Percentiles rank a stretch among this genome's conserved stretches.
Evolutionary conservation across 2,888 invertebrate genomes (phyloP).

Genomic region (Agonum fuliginosum): DNA sequence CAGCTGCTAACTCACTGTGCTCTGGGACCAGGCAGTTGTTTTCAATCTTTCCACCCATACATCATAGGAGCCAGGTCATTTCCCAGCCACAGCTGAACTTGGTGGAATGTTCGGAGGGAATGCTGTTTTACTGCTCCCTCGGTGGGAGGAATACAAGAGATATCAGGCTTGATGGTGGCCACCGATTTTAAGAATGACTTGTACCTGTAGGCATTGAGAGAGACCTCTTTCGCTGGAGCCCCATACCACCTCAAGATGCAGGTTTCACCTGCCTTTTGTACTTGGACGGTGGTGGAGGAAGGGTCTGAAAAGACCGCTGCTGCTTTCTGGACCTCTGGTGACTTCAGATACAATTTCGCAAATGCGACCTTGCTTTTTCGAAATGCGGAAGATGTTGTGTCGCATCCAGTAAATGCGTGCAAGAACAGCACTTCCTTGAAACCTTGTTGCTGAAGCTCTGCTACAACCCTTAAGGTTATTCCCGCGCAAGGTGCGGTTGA

Average conservation of each 20-base stretch:
- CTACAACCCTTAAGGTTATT: too few relatives aligned
- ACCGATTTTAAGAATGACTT: neutral
- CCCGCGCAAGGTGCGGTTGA: too few relatives aligned
- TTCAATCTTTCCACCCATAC: neutral
- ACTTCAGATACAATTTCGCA: too few relatives aligned
- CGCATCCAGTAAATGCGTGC: neutral
- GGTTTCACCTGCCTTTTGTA: neutral
- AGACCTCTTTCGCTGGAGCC: conserved; percentile 22
- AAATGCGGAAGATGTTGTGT: neutral
- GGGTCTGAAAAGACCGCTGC: neutral
- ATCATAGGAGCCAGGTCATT: too few relatives aligned
- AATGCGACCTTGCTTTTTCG: neutral
- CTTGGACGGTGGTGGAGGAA: neutral
- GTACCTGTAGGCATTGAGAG: conserved; percentile 2
- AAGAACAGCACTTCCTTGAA: too few relatives aligned
- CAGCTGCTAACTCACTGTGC: too few relatives aligned
- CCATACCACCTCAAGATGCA: neutral
- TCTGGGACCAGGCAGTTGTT: neutral
- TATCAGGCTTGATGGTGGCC: conserved; percentile 15
- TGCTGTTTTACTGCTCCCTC: conserved; percentile 41
- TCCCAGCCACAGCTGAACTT: neutral
- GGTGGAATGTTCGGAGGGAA: conserved; percentile 4
- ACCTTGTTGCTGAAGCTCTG: too few relatives aligned
- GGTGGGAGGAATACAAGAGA: conserved; percentile 6
- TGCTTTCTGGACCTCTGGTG: neutral